Percentiles rank a stretch among this genome's conserved stretches.
Conservation (phyloP, 2,797 vertebrate species). For the Coilia nasus region DNA sequence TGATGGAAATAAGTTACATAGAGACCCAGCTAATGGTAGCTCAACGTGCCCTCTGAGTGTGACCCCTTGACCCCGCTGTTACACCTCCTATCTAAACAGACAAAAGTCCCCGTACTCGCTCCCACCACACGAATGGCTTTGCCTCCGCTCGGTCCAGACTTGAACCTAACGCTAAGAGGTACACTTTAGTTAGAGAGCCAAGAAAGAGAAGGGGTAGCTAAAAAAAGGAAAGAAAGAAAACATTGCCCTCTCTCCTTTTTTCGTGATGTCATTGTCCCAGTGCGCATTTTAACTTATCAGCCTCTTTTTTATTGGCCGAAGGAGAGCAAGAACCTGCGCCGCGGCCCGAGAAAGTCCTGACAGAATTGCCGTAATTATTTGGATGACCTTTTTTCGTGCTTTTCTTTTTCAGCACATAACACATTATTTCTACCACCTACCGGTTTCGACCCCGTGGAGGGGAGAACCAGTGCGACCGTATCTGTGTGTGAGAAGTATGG, state of each 20-base stretch:
- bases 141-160: constrained; percentile 34
- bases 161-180: constrained; percentile 39
- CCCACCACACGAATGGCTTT: constrained; percentile 31
- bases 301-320: constrained; percentile 64
- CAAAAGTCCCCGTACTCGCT: constrained; percentile 2
- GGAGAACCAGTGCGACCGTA: background rate
- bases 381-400: constrained; percentile 62
- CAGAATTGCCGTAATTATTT: constrained; percentile 67
- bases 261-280: constrained; percentile 75
- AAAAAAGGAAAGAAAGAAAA: constrained; percentile 54
- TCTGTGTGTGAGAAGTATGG: constrained; percentile 12
- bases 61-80: constrained; percentile 11
- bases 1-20: no score
- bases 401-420: constrained; percentile 58
- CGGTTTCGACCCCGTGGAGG: constrained; percentile 58
- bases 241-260: constrained; percentile 52
- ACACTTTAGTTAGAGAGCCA: constrained; percentile 49
- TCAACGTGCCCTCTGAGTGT: background rate
- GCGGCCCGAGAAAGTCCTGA: constrained; percentile 71
- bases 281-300: constrained; percentile 72
- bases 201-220: constrained; percentile 42
- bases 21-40: background rate
- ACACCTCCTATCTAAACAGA: constrained; percentile 4
- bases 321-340: constrained; percentile 61
- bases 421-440: constrained; percentile 70